phyloP scores from a whole-genome alignment of 2,797 vertebrate genomes.

The Poeciliopsis gracilis region DNA sequence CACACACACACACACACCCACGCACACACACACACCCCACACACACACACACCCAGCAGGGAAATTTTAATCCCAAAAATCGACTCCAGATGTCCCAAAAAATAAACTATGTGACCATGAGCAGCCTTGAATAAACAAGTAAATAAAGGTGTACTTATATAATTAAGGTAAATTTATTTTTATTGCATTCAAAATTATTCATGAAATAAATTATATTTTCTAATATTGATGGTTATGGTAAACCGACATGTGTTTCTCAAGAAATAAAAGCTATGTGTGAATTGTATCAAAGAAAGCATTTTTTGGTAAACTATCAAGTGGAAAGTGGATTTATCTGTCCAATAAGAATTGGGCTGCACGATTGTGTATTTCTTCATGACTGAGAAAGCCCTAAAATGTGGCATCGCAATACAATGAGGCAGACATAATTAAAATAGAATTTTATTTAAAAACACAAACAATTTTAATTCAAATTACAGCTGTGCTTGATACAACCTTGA shows the following conservation, averaged over 20 bases:
- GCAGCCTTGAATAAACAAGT: not conserved
- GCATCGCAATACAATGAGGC: not conserved
- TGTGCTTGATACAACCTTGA: not conserved
- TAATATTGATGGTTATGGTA: not conserved
- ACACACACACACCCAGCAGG: not conserved
- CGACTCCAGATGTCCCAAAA: not conserved
- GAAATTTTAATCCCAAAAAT: conserved; percentile 3
- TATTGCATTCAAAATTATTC: not conserved
- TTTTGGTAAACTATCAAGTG: not conserved
- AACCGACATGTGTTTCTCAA: not conserved
- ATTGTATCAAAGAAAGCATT: not conserved
- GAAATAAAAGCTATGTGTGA: not conserved
- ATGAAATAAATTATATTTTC: not conserved
- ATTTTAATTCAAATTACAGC: not conserved
- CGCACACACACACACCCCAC: not conserved
- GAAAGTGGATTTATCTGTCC: not conserved
- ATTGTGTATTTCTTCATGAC: not conserved
- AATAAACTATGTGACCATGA: not conserved
- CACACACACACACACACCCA: not conserved
- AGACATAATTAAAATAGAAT: conserved; percentile 2
- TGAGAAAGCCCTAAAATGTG: not conserved
- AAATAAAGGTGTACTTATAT: not conserved
- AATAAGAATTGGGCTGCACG: not conserved
- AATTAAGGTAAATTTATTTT: not conserved
- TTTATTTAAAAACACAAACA: not conserved